Base-by-base conservation (phyloP, 2,113 vertebrate genomes). In the Gambusia holbrooki region DNA sequence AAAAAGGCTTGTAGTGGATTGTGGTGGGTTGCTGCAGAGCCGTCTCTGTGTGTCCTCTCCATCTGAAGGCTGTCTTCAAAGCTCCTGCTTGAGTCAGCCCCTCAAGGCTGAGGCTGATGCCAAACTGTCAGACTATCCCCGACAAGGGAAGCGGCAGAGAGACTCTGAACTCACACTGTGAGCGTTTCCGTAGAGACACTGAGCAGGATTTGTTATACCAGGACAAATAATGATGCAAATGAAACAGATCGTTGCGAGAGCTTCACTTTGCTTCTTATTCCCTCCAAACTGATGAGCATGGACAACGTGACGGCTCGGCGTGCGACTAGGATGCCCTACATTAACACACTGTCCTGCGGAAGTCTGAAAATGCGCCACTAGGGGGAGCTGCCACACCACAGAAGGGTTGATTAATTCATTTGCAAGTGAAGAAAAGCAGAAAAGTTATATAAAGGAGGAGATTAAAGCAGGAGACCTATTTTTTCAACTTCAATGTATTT, bases 161-260 rank as follows among this genome's bases (percentile, higher is more conserved):
- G 74, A 84, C 82, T 83, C 77, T 72, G 74, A 76, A 83, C 77
- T 82, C 83, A 74, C 82, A 80, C 74, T 69, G 76, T 68, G 77
- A 89, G 80, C 45, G 80, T 77, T 86, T 84, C 69, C 78, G 76
- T 48, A 61, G 72, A 88, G 81, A 66, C 62, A 60, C 76, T 73
- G 79, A 69, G 86, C 71, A 83, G 82, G 87, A 87, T 92, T 91
- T 89, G 88, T 88, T 81, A 79, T 92, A 93, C 89, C 90, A 71
- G 35, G 10, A 77, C 66, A 67, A 82, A 68, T 58, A 64, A 84
- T 62, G 79, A 81, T 79, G 73, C 62, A 78, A 86, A 89, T 87
- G 65, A 83, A 89, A 82, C 62, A 76, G 79, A 74, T 66, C 66
- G 2, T 30, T 45, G 29, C 66, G 40, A 66, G 76, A 62, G 11